These are phyloP conservation scores for Desmodus rotundus DNA, from an alignment of 2,113 vertebrate genomes.

Conservation along the genomic window DNA sequence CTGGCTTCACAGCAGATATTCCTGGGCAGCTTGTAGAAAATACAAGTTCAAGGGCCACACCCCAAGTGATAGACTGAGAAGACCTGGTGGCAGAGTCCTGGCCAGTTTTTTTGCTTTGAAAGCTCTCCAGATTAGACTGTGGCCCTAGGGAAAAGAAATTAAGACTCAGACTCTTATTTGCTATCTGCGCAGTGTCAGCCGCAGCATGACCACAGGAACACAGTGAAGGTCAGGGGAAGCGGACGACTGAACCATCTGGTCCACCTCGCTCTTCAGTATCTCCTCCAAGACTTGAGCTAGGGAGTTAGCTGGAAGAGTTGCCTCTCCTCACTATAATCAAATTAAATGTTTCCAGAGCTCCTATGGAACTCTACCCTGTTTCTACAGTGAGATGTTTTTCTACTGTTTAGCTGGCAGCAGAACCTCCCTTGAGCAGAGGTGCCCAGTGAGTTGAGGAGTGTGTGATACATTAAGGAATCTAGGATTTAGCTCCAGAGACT, in stretches of 20 bases:
- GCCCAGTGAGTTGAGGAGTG: too few relatives aligned
- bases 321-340: background rate
- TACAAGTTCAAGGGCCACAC: too few relatives aligned
- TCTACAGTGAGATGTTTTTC: rapidly evolving
- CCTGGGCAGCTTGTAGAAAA: background rate
- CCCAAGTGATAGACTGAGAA: background rate
- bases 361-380: rapidly evolving
- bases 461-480: background rate
- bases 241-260: rapidly evolving
- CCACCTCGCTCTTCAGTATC: rapidly evolving
- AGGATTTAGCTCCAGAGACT: background rate
- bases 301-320: rapidly evolving
- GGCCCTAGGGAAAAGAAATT: background rate
- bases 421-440: background rate
- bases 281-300: background rate
- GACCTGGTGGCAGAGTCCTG: background rate
- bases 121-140: rapidly evolving
- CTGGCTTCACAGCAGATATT: background rate
- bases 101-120: background rate
- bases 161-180: background rate
- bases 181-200: background rate
- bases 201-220: rapidly evolving
- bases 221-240: background rate
- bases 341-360: rapidly evolving
- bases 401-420: background rate